Evolutionary conservation across 2,797 vertebrate genomes (phyloP).

Genomic region (Remorina albescens): DNA sequence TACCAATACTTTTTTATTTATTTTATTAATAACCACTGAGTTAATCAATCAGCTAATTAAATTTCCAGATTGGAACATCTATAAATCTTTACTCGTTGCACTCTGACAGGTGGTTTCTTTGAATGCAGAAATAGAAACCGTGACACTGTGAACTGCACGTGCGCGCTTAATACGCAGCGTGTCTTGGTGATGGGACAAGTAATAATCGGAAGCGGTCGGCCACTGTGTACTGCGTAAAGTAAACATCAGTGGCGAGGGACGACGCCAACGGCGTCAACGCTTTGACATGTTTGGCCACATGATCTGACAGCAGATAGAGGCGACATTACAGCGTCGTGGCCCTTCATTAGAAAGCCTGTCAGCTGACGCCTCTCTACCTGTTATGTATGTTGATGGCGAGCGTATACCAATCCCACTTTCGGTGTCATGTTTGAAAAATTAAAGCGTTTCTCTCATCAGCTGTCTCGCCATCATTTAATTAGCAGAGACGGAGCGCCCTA

Average conservation of each 20-base stretch:
- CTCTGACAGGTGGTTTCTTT: background rate
- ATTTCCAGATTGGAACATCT: background rate
- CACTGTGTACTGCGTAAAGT: conserved; percentile 45
- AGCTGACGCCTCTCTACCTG: conserved; percentile 61
- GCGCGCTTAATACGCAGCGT: conserved; percentile 9
- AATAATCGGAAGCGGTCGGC: conserved; percentile 47
- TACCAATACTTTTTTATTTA: no score
- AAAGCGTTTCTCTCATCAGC: conserved; percentile 72
- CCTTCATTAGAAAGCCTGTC: conserved; percentile 74
- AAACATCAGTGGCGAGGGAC: conserved; percentile 51
- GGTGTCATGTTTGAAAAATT: conserved; percentile 78
- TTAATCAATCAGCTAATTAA: background rate
- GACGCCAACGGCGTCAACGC: conserved; percentile 30
- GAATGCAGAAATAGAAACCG: background rate
- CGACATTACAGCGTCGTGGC: conserved; percentile 45
- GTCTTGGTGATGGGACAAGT: conserved; percentile 48
- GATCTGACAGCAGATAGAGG: conserved; percentile 73
- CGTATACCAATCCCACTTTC: conserved; percentile 63
- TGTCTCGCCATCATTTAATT: conserved; percentile 76
- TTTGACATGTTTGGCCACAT: conserved; percentile 63
- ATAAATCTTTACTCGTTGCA: background rate
- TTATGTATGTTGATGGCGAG: conserved; percentile 71
- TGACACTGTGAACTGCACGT: conserved; percentile 1
- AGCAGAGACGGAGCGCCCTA: conserved; percentile 58
- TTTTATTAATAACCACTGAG: no score